A percentile compares a stretch with the other conserved stretches of the same genome.
Conservation (phyloP, 2,797 vertebrate genomes). For the Parotocinclus haroldoi region DNA sequence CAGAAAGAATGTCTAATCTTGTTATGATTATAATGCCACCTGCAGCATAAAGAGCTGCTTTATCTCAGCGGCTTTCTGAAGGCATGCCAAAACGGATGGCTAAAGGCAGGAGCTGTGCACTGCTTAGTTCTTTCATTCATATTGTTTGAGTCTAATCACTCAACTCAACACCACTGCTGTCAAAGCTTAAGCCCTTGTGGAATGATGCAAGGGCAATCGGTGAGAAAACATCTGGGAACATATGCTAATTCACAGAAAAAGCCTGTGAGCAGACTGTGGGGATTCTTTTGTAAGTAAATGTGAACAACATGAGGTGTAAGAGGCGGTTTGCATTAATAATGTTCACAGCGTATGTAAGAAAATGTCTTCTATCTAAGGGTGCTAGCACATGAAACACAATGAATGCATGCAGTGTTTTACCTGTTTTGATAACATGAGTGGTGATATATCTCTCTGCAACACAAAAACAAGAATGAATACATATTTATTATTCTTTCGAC, state of each 20-base stretch:
- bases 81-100: conserved; percentile 11
- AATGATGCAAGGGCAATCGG: no score
- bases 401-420: conserved; percentile 49
- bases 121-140: conserved; percentile 17
- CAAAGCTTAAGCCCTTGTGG: no score
- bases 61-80: conserved; percentile 23
- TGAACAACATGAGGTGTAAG: neutral
- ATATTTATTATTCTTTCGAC: no score
- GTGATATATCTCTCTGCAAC: conserved; percentile 62
- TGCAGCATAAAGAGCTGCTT: conserved; percentile 20
- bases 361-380: neutral
- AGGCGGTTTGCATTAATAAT: neutral
- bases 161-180: neutral
- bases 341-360: no score
- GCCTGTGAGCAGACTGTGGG: no score
- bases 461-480: no score
- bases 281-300: neutral
- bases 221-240: no score
- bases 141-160: no score
- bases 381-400: neutral
- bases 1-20: conserved; percentile 6
- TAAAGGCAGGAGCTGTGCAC: neutral
- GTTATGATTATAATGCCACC: conserved; percentile 18
- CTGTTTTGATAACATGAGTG: conserved; percentile 57
- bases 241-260: no score